phyloP scores from a whole-genome alignment of 2,888 invertebrate genomes.

The Megamerina dolium region DNA sequence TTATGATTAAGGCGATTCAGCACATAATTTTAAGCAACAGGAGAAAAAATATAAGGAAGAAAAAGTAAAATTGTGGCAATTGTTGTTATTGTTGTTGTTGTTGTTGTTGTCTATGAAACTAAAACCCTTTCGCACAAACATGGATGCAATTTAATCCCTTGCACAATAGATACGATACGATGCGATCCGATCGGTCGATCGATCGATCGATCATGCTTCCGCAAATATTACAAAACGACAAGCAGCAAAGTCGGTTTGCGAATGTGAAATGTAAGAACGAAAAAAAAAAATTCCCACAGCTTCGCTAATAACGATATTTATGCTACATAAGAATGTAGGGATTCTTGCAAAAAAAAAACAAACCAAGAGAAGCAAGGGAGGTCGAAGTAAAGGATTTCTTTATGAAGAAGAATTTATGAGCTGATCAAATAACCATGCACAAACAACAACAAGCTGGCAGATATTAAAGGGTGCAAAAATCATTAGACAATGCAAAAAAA shows the following conservation, averaged over 20 bases:
- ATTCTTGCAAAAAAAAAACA: constrained; percentile 9
- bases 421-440: constrained; percentile 37
- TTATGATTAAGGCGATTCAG: too few species aligned
- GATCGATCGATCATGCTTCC: constrained; percentile 27
- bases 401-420: constrained; percentile 42
- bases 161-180: too few species aligned
- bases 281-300: constrained; percentile 25
- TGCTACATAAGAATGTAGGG: constrained; percentile 8
- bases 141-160: too few species aligned
- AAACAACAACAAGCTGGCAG: constrained; percentile 15
- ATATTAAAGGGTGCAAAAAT: constrained; percentile 41
- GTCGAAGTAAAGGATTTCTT: too few species aligned
- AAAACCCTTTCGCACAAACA: constrained; percentile 28
- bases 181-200: too few species aligned
- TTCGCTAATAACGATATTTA: constrained; percentile 24
- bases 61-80: too few species aligned
- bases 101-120: too few species aligned
- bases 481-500: constrained; percentile 15
- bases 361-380: too few species aligned
- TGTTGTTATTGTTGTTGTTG: too few species aligned
- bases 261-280: constrained; percentile 1
- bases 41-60: too few species aligned
- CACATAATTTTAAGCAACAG: too few species aligned
- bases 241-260: neutral
- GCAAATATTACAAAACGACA: constrained; percentile 23